Evolutionary conservation across 2,113 vertebrate species (phyloP).

Genomic region (Indri indri): DNA sequence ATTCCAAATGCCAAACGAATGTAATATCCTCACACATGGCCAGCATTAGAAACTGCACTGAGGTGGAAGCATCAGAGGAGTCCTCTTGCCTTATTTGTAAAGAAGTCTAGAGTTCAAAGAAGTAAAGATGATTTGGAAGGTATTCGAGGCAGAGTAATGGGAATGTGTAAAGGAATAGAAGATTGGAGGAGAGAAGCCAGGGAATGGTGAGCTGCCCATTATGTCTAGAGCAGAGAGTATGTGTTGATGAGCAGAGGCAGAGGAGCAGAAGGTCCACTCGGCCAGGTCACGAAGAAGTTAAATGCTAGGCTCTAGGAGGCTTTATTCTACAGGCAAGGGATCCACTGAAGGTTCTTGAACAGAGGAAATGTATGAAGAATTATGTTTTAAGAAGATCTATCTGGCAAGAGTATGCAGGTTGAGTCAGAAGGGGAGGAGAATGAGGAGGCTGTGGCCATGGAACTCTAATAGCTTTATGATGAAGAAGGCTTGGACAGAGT

Average conservation of each 20-base stretch:
- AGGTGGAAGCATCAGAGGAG: neutral
- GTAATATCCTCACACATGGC: neutral
- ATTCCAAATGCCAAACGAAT: neutral
- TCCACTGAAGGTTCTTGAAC: neutral
- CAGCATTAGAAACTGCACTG: neutral
- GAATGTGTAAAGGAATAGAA: neutral
- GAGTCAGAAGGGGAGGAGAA: neutral
- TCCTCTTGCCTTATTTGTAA: neutral
- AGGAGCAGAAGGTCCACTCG: neutral
- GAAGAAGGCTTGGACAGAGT: neutral
- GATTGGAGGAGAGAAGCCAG: neutral
- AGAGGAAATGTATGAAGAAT: neutral
- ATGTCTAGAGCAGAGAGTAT: neutral
- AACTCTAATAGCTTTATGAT: neutral
- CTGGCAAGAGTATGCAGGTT: neutral
- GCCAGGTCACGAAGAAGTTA: neutral
- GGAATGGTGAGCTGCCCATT: neutral
- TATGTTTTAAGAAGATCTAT: neutral
- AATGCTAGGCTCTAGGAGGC: neutral
- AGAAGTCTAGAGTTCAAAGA: neutral
- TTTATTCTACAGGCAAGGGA: neutral
- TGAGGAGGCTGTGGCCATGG: neutral
- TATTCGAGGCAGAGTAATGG: neutral
- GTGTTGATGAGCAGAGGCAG: neutral
- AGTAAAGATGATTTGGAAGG: neutral